Evolutionary conservation across 2,113 vertebrate species (phyloP).

Genomic region (Austrofundulus limnaeus): DNA sequence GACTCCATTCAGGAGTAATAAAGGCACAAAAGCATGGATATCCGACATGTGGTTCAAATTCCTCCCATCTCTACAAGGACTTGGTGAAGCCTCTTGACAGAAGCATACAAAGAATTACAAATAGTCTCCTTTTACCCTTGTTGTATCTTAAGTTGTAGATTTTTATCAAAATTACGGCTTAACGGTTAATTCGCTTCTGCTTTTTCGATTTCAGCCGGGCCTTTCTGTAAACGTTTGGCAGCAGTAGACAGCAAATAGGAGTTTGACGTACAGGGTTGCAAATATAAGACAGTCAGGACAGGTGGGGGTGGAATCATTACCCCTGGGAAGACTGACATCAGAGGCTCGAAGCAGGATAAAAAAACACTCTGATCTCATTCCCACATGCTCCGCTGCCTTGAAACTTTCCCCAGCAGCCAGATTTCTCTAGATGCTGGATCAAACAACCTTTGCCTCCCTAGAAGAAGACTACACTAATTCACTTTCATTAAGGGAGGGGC

Average conservation of each 20-base stretch:
- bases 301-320: slow-evolving; percentile 53
- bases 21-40: slow-evolving; percentile 68
- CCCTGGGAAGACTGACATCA: slow-evolving; percentile 52
- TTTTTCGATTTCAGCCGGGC: background rate
- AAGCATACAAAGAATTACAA: slow-evolving; percentile 38
- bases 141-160: background rate
- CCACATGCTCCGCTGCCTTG: slow-evolving; percentile 42
- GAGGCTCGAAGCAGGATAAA: slow-evolving; percentile 47
- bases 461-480: slow-evolving; percentile 36
- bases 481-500: slow-evolving; percentile 4
- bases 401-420: slow-evolving; percentile 41
- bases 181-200: background rate
- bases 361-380: slow-evolving; percentile 65
- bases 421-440: slow-evolving; percentile 50
- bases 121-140: slow-evolving; percentile 22
- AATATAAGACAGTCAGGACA: slow-evolving; percentile 54
- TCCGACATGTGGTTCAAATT: slow-evolving; percentile 71
- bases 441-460: slow-evolving; percentile 39
- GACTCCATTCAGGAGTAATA: slow-evolving; percentile 68
- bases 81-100: slow-evolving; percentile 44
- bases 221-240: slow-evolving; percentile 18
- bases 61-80: slow-evolving; percentile 57
- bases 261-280: slow-evolving; percentile 45
- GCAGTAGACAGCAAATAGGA: slow-evolving; percentile 28
- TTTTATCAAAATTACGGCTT: background rate